Conservation (phyloP, 2,113 vertebrate genomes). For the Protobothrops flavoviridis region DNA sequence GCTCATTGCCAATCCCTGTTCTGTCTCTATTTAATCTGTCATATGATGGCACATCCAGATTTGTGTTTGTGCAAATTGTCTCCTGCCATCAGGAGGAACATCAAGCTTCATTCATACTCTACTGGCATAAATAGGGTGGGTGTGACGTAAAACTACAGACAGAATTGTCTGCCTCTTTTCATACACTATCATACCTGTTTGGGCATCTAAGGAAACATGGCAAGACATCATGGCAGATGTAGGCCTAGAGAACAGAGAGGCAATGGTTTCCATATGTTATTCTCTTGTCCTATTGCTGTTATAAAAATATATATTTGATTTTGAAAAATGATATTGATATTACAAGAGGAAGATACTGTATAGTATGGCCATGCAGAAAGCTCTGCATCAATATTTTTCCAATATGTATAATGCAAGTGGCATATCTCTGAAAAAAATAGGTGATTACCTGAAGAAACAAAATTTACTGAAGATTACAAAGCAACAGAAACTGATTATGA, state of each 20-base stretch:
- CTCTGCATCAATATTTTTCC: background rate
- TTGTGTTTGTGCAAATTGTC: background rate
- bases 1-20: background rate
- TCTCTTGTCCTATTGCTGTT: slow-evolving; percentile 44
- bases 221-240: background rate
- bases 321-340: background rate
- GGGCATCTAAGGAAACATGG: background rate
- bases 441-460: background rate
- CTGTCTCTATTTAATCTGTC: background rate
- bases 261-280: slow-evolving; percentile 34
- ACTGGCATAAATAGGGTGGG: background rate
- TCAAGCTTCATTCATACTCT: background rate
- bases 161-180: background rate
- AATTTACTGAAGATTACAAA: background rate
- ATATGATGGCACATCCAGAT: background rate
- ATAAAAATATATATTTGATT: slow-evolving; percentile 40
- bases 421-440: background rate
- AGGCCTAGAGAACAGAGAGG: background rate
- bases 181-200: background rate
- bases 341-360: background rate
- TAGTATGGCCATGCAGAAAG: background rate
- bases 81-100: background rate
- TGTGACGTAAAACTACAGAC: background rate
- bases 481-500: background rate
- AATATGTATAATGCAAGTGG: background rate